Conservation (phyloP, 2,888 invertebrate genomes). For the Brachycybe producta region DNA sequence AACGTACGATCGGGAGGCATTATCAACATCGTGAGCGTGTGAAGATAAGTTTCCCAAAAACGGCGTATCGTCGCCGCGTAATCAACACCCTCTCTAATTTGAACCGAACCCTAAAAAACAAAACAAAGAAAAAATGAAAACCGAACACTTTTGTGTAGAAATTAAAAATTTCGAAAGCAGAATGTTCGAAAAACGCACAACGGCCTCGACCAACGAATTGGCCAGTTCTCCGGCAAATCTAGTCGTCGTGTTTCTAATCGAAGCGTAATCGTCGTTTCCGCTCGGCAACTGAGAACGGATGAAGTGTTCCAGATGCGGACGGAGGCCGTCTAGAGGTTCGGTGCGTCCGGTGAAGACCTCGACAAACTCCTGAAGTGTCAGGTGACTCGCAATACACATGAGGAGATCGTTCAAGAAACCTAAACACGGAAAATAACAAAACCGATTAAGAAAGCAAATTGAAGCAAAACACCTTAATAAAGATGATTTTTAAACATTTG, state of each 20-base stretch:
- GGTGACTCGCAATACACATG: conserved; percentile 29
- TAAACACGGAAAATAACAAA: conserved; percentile 21
- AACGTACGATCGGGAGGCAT: conserved; percentile 29
- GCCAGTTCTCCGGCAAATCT: conserved; percentile 34
- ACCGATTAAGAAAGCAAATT: too few relatives aligned
- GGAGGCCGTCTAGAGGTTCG: conserved; percentile 38
- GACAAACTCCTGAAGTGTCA: conserved; percentile 36
- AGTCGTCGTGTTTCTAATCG: conserved; percentile 35
- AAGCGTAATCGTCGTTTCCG: conserved; percentile 32
- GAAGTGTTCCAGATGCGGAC: conserved; percentile 38
- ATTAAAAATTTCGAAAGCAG: neutral
- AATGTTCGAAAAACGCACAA: neutral
- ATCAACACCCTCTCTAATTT: conserved; percentile 34
- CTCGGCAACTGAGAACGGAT: conserved; percentile 37
- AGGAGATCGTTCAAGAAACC: conserved; percentile 30
- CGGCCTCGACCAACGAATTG: neutral
- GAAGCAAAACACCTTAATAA: neutral
- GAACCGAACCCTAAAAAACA: conserved; percentile 27
- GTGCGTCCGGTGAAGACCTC: conserved; percentile 34
- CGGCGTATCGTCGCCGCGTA: conserved; percentile 33
- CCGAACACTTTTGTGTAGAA: neutral
- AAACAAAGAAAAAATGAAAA: conserved; percentile 1
- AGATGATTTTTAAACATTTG: conserved; percentile 23
- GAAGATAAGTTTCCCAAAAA: conserved; percentile 32
- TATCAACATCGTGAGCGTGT: conserved; percentile 29